These are phyloP conservation scores for Tyrophagus putrescentiae DNA, from an alignment of 1,140 invertebrate genomes.

Conservation along the genomic window DNA sequence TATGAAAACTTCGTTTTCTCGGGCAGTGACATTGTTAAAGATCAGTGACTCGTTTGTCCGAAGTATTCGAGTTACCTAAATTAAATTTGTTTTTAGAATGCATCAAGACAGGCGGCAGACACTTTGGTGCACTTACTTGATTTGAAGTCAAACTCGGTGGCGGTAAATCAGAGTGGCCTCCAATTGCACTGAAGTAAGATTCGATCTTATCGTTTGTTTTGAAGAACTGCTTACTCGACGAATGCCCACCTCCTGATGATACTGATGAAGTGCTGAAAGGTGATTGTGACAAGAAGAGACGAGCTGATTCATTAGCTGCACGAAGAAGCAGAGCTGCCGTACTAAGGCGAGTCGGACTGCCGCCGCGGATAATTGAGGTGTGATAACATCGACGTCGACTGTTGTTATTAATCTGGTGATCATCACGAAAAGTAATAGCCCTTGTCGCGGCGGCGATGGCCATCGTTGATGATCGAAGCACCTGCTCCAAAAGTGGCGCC, in stretches of 20 bases:
- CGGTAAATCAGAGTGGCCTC: slow-evolving; percentile 18
- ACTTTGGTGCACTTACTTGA: slow-evolving; percentile 6
- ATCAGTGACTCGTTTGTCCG: slow-evolving; percentile 10
- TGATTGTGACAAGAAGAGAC: no score
- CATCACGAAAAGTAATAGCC: neutral
- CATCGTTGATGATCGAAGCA: neutral
- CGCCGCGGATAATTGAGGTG: no score
- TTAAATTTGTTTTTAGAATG: neutral
- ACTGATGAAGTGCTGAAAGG: no score
- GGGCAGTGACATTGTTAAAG: neutral
- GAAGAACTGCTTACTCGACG: neutral
- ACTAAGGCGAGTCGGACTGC: neutral
- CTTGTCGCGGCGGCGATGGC: neutral
- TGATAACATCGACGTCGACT: neutral
- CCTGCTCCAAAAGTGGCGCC: slow-evolving; percentile 6
- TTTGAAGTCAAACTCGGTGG: slow-evolving; percentile 17
- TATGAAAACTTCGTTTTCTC: neutral
- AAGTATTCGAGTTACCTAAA: slow-evolving; percentile 19
- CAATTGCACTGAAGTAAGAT: slow-evolving; percentile 24
- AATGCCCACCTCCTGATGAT: no score
- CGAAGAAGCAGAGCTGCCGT: neutral
- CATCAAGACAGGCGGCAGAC: neutral
- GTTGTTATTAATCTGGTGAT: neutral
- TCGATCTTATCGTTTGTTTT: slow-evolving; percentile 12
- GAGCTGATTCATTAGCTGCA: neutral